These are phyloP conservation scores for Troides aeacus DNA, from an alignment of 2,888 invertebrate species.

Conservation along the genomic window DNA sequence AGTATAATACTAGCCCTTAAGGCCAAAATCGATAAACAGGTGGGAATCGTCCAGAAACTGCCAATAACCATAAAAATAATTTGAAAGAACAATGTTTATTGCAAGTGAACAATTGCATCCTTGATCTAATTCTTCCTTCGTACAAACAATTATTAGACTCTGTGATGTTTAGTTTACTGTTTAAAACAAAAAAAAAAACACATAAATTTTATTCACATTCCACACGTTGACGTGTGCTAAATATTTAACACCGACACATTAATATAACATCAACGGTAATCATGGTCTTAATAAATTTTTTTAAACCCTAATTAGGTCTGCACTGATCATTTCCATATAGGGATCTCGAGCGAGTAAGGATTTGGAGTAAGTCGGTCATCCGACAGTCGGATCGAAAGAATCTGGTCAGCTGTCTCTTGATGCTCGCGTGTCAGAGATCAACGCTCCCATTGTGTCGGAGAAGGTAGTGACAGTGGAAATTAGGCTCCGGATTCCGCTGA, in stretches of 20 bases:
- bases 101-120: constrained; percentile 45
- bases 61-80: constrained; percentile 56
- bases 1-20: not conserved
- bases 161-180: constrained; percentile 20
- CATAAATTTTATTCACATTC: constrained; percentile 21
- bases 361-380: constrained; percentile 48
- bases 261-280: constrained; percentile 22
- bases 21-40: constrained; percentile 23
- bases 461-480: constrained; percentile 74
- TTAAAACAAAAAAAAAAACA: constrained; percentile 19
- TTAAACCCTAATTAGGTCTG: constrained; percentile 25
- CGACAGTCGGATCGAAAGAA: constrained; percentile 52
- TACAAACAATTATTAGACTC: constrained; percentile 29
- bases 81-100: constrained; percentile 44
- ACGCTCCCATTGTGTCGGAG: constrained; percentile 74
- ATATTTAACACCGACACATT: constrained; percentile 19
- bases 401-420: constrained; percentile 62
- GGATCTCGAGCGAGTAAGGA: constrained; percentile 39
- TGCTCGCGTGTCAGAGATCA: constrained; percentile 66
- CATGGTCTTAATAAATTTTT: constrained; percentile 28
- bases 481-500: constrained; percentile 72
- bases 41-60: constrained; percentile 26
- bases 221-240: constrained; percentile 13
- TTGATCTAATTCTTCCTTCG: constrained; percentile 54
- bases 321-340: constrained; percentile 40